Conservation (phyloP, 1,140 invertebrate species). For the Linepithema humile region DNA sequence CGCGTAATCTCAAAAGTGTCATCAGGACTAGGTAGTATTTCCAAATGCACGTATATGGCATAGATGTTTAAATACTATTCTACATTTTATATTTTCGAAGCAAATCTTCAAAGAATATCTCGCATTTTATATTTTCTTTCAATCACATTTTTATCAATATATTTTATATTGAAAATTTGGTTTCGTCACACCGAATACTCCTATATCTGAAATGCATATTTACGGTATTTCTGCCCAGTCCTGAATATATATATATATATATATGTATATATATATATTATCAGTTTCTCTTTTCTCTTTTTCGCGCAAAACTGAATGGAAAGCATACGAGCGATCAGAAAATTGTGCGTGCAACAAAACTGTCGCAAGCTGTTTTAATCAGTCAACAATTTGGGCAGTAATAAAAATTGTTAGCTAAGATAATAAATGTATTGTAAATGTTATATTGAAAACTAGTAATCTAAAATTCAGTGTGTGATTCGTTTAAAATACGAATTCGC, state of each 20-base stretch:
- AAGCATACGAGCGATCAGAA: background rate
- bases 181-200: background rate
- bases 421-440: too few relatives aligned
- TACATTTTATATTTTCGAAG: background rate
- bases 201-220: conserved; percentile 5
- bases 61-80: background rate
- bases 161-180: background rate
- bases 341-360: background rate
- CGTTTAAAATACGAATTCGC: background rate
- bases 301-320: background rate
- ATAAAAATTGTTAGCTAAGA: background rate
- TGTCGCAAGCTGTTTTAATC: background rate
- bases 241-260: too few relatives aligned
- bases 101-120: conserved; percentile 5
- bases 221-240: conserved; percentile 2
- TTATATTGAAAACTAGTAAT: background rate
- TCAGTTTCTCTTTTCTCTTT: background rate
- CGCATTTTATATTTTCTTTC: background rate
- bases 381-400: conserved; percentile 26
- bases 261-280: too few relatives aligned
- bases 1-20: conserved; percentile 2
- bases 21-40: conserved; percentile 23
- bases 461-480: background rate
- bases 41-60: background rate
- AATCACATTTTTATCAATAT: conserved; percentile 2